Base-by-base conservation (phyloP, 2,113 vertebrate species). In the Canis aureus region DNA sequence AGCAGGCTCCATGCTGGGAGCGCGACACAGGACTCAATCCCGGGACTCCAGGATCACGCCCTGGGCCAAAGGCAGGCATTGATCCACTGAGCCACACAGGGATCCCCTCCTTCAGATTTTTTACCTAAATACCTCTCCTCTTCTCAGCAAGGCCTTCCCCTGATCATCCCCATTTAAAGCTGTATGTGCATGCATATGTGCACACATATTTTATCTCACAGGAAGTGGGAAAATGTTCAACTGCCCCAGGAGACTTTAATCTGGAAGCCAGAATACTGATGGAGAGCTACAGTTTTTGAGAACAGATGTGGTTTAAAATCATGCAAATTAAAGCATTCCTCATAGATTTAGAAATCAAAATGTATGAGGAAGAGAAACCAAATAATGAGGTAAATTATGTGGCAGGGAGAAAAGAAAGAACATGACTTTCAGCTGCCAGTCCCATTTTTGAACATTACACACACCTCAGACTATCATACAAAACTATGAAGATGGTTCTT, bases 241-340 rank as follows among this genome's bases (percentile, higher is more conserved):
- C 5, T 87, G 23, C 49, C 1, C 16, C 71, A 16, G 43, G 16
- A 83, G 1, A n/a, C 29, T 69, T 82, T 84, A 81, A 78, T 95
- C 83, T 85, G 82, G 71, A 95, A 95, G 89, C 29, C 6, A 82
- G 93, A 97, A 96, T 23, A 64, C 8, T 80, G 78, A 81, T 43
- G 16, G 51, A 74, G 9, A 83, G 51, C 71, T 86, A 53, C 8
- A 85, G 74, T 57, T 90, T 90, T 93, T n/a, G 43, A 87, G 69
- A 96, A 80, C 91, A 97, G 93, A 95, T 95, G 91, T 96, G 76
- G 27, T 51, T 94, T 71, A 96, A 96, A 94, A 95, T 87, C 74
- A 97, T 89, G 89, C 57, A 96, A 94, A 95, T 97, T 84, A 95
- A 95, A 96, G 38, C 53, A 95, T 71, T 79, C 74, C 66, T 82